phyloP scores from a whole-genome alignment of 2,797 vertebrate genomes.

The Hemibagrus guttatus region DNA sequence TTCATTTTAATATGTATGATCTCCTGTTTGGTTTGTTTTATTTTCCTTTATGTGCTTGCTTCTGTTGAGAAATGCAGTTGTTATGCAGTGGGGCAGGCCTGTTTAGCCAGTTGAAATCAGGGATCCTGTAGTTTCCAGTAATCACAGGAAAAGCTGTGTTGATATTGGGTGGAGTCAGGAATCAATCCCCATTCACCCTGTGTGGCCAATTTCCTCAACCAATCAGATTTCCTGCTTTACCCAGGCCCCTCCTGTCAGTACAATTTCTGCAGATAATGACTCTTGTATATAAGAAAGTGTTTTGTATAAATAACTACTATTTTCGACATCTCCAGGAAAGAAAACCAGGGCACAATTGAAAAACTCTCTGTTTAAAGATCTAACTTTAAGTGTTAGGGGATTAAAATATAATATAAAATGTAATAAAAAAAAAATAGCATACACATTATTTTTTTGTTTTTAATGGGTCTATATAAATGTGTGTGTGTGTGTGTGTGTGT shows the following conservation, averaged over 20 bases:
- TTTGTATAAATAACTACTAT: constrained; percentile 99
- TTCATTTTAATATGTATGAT: constrained; percentile 56
- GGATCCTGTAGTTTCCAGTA: constrained; percentile 67
- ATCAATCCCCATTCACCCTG: constrained; percentile 63
- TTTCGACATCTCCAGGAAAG: constrained; percentile 96
- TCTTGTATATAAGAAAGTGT: constrained; percentile 94
- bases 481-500: constrained; percentile 68
- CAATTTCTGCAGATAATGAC: constrained; percentile 82
- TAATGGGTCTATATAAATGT: constrained; percentile 36
- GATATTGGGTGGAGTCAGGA: constrained; percentile 69
- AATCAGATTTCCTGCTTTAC: constrained; percentile 64
- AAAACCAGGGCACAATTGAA: constrained; percentile 91
- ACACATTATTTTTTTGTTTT: constrained; percentile 71
- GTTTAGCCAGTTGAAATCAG: constrained; percentile 75
- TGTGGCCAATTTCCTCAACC: constrained; percentile 63
- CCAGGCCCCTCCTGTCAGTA: constrained; percentile 67
- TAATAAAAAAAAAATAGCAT: constrained; percentile 65
- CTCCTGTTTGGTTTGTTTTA: constrained; percentile 54
- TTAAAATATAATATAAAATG: constrained; percentile 70
- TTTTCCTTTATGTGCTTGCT: constrained; percentile 58
- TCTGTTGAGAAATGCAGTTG: constrained; percentile 62
- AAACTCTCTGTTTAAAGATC: constrained; percentile 81
- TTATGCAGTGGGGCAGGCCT: constrained; percentile 62
- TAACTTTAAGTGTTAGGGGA: constrained; percentile 80
- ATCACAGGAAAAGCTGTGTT: constrained; percentile 65